Evolutionary conservation across 2,888 invertebrate genomes (phyloP), one percentile per base, ranked within the genome.

Genomic region (Lingula anatina): DNA sequence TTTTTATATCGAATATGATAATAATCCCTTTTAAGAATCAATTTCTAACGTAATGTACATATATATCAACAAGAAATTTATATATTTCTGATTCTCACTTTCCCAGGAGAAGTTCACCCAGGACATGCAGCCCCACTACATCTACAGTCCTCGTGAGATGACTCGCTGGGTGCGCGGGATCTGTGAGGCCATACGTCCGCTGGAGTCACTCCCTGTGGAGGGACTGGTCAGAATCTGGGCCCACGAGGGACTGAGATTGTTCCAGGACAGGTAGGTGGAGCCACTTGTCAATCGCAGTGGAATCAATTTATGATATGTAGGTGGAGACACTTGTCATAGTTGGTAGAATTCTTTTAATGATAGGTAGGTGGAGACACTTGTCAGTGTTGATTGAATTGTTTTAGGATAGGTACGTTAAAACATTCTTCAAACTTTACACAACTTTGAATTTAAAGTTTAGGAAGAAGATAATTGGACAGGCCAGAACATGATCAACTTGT

Each of bases 101-200:
- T 38, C 12, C 44, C 59, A 81, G 81, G 97, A 97, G 76, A 83
- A 88, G 47, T 99, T 99, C 78, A 99, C 99, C 0, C 97, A 97
- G 79, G 99, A 99, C 78, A 97, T 97, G 93, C 99, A 99, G 78
- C 99, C 99, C 1, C 99, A 99, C 79, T 99, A 99, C 77, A 96
- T 99, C 0, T 99, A 99, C 81, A 96, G 96, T 49, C 99, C 99
- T 9, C 78, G 82, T 66, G 99, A 99, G 80, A 92, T 99, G 93
- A 99, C 99, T 0, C 82, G 99, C 71, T 99, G 99, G 99, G 97
- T 99, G 47, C 84, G 99, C 54, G 99, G 99, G 57, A 99, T 99
- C 62, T 96, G 95, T 75, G 99, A 99, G 80, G 99, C 99, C 9
- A 90, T 99, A 55, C 68, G 95, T 55, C 97, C 97, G 0, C 79